Evolutionary conservation across 2,113 vertebrate genomes (phyloP), one percentile per base, ranked within the genome.

Genomic region (Tympanuchus pallidicinctus): DNA sequence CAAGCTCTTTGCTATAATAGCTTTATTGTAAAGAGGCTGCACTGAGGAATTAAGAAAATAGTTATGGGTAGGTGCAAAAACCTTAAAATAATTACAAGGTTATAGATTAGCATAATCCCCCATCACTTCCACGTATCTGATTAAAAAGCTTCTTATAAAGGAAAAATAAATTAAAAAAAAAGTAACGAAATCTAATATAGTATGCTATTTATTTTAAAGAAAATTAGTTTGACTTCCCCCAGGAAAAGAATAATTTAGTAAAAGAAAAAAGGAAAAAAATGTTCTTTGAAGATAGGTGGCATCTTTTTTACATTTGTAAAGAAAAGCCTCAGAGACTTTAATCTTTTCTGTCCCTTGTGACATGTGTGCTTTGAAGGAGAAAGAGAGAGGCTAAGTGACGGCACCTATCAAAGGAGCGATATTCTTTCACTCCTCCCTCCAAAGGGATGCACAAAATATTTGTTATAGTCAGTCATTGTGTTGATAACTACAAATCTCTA

Each of bases 161-260:
- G 5, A 10, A 50, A 61, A 59, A 65, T n/a, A 15, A n/a, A 59
- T 32, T 57, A 54, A 59, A 28, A 38, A 36, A 43, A 11, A 1
- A 22, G 47, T 50, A 50, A 48, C 13, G 1, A 54, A 43, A 10
- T 59, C 32, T 85, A 64, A 40, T 32, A 3, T 40, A 81, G 24
- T 65, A 61, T 13, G 74, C 28, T 75, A n/a, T 86, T 95, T 94
- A 74, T 94, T 88, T 79, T 47, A 67, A 82, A 69, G 56, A 75
- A 96, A 94, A 96, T 86, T 88, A 77, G 38, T 89, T 95, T 92
- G 25, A 22, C 19, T 89, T 88, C 69, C 63, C 90, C 24, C 1
- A 67, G 57, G 70, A 90, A 89, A 20, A 20, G 66, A 80, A 90
- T 79, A 88, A 87, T 87, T 64, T 82, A 91, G 61, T 94, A 28